Evolutionary conservation across 2,888 invertebrate genomes (phyloP).

Genomic region (Chesias legatella): DNA sequence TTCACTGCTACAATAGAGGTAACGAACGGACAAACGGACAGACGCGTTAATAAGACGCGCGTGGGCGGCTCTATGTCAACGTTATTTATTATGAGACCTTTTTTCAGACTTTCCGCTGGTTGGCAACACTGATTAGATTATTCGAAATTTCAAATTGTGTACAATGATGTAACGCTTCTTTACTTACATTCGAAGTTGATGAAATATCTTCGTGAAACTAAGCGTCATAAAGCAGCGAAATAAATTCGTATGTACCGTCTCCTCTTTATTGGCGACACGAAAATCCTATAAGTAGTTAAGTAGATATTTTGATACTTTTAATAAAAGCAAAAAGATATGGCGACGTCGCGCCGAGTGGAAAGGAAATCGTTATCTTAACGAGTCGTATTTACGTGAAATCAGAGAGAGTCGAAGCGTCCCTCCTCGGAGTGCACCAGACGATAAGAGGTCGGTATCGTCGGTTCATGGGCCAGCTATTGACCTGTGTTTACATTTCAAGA

Average conservation of each 20-base stretch:
- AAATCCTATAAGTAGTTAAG: slow-evolving; percentile 54
- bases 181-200: slow-evolving; percentile 7
- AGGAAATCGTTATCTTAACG: slow-evolving; percentile 78
- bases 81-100: slow-evolving; percentile 74
- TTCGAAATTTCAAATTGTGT: slow-evolving; percentile 19
- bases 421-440: slow-evolving; percentile 61
- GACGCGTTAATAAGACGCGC: slow-evolving; percentile 75
- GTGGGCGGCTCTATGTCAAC: slow-evolving; percentile 77
- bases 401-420: slow-evolving; percentile 66
- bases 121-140: slow-evolving; percentile 39
- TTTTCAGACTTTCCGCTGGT: slow-evolving; percentile 53
- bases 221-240: no score
- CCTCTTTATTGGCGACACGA: slow-evolving; percentile 55
- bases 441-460: slow-evolving; percentile 65
- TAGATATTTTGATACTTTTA: slow-evolving; percentile 56
- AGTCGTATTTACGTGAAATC: slow-evolving; percentile 75
- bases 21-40: slow-evolving; percentile 77
- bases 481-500: slow-evolving; percentile 67
- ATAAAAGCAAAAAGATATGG: slow-evolving; percentile 62
- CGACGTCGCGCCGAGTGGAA: slow-evolving; percentile 65
- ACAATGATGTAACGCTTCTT: slow-evolving; percentile 2
- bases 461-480: slow-evolving; percentile 77
- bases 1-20: slow-evolving; percentile 74
- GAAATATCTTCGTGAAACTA: no score
- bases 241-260: slow-evolving; percentile 17